Evolutionary conservation across 2,113 vertebrate species (phyloP).

Genomic region (Mesoclemmys tuberculata): DNA sequence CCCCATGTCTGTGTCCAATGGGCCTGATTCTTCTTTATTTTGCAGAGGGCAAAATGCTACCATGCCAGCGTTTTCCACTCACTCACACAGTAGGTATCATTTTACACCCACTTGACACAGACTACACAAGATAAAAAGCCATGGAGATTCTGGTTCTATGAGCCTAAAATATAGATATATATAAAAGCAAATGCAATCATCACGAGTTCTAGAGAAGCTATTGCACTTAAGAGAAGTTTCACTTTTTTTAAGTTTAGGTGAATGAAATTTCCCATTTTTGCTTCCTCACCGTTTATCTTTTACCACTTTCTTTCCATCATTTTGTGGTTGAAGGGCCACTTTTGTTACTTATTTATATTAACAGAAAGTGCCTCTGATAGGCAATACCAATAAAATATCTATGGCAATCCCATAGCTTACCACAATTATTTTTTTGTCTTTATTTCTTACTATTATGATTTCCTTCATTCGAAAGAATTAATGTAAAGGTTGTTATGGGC

Average conservation of each 20-base stretch:
- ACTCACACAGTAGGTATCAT: neutral
- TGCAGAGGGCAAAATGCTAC: neutral
- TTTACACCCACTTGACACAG: neutral
- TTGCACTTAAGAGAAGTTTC: neutral
- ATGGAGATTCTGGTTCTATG: neutral
- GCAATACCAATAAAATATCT: neutral
- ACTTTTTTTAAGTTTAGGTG: neutral
- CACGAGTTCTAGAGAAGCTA: neutral
- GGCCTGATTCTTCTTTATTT: neutral
- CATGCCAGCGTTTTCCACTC: neutral
- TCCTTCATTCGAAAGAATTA: neutral
- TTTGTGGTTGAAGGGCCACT: neutral
- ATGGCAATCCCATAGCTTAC: neutral
- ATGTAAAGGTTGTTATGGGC: neutral
- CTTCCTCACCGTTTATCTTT: neutral
- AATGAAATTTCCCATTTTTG: neutral
- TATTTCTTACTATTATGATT: neutral
- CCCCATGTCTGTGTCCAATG: fast-evolving
- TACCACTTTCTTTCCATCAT: neutral
- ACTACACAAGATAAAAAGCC: too few species aligned
- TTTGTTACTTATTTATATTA: neutral
- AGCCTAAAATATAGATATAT: neutral
- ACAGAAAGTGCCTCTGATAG: neutral
- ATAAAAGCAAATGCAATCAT: neutral
- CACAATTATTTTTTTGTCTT: neutral